These are phyloP conservation scores for Drosophila dunni DNA, from an alignment of 1,140 invertebrate genomes.

Conservation along the genomic window DNA sequence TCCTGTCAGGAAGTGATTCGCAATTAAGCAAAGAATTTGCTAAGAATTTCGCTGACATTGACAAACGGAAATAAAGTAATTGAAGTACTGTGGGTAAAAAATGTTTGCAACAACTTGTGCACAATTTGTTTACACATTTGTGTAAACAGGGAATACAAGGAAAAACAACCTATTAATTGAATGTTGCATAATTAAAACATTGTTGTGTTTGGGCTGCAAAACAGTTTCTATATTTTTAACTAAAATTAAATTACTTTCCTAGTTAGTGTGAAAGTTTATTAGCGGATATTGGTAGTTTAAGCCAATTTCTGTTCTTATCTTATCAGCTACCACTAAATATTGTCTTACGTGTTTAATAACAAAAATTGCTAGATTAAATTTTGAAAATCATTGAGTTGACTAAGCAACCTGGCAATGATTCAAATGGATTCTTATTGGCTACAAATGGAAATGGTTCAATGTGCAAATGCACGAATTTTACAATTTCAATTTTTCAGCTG, in stretches of 20 bases:
- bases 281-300: constrained; percentile 19
- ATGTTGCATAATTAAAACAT: not conserved
- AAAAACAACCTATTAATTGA: constrained; percentile 5
- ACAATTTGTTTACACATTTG: constrained; percentile 1
- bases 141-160: constrained; percentile 8
- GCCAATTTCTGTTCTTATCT: constrained; percentile 25
- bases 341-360: constrained; percentile 10
- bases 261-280: not conserved
- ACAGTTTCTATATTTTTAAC: no score
- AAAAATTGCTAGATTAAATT: constrained; percentile 25
- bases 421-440: no score
- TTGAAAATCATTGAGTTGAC: not conserved
- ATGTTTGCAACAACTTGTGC: constrained; percentile 1
- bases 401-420: not conserved
- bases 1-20: constrained; percentile 46
- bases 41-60: constrained; percentile 45
- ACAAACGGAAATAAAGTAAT: constrained; percentile 59
- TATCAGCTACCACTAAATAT: constrained; percentile 13
- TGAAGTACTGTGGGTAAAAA: constrained; percentile 62
- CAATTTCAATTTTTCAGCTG: not conserved
- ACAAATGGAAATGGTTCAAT: not conserved
- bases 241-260: not conserved
- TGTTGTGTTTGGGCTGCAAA: not conserved
- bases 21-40: constrained; percentile 51
- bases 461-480: not conserved